phyloP scores from a whole-genome alignment of 2,797 vertebrate species.

The Notolabrus celidotus region DNA sequence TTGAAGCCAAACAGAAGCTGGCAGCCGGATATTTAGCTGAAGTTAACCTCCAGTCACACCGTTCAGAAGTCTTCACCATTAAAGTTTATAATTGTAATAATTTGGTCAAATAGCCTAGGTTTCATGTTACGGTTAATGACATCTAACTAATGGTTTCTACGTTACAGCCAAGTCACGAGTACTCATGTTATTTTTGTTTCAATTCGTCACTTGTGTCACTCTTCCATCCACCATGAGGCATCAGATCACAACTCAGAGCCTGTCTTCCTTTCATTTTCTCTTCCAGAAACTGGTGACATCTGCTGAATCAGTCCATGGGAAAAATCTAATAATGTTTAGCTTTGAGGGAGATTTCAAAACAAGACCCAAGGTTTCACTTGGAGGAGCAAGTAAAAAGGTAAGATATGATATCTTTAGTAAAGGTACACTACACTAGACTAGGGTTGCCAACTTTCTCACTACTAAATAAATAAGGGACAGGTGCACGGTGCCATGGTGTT shows the following conservation, averaged over 20 bases:
- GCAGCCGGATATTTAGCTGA: constrained; percentile 16
- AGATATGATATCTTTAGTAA: constrained; percentile 14
- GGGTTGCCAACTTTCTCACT: too few relatives aligned
- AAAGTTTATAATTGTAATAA: neutral
- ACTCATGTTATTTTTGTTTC: constrained; percentile 1
- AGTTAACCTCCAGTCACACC: neutral
- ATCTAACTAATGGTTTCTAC: constrained; percentile 1
- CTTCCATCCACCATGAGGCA: neutral
- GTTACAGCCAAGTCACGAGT: constrained; percentile 14
- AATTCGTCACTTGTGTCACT: neutral
- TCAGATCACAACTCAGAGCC: neutral
- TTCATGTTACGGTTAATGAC: neutral
- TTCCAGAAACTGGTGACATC: constrained; percentile 53
- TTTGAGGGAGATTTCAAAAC: constrained; percentile 99
- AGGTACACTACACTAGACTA: too few relatives aligned
- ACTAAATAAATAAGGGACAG: too few relatives aligned
- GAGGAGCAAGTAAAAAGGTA: constrained; percentile 97
- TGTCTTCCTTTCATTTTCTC: constrained; percentile 37
- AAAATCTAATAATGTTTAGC: constrained; percentile 95
- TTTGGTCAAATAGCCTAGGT: neutral
- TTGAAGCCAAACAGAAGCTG: constrained; percentile 49
- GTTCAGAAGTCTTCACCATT: neutral
- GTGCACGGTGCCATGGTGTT: too few relatives aligned
- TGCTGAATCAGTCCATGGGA: constrained; percentile 84
- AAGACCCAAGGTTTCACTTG: constrained; percentile 97